Evolutionary conservation across 1,140 invertebrate species (phyloP), one percentile per base, ranked within the genome.

Genomic region (Latrodectus geometricus): DNA sequence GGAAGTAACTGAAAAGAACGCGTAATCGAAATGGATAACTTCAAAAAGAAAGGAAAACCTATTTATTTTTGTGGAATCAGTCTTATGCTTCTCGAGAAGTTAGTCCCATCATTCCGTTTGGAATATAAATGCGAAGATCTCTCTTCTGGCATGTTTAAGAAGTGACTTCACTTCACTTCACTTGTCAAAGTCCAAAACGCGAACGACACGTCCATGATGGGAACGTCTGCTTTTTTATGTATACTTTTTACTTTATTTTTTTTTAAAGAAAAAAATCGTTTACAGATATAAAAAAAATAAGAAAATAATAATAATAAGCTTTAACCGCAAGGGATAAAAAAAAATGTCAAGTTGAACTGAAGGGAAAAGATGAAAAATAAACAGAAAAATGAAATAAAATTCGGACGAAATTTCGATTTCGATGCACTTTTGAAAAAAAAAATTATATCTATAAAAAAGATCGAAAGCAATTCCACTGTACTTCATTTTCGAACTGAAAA

Each of bases 401-500:
- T n/a, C 12, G 50, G 8, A 49, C n/a, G 35, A 49, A 56, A 56
- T 50, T n/a, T 61, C 50, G 17, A 73, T 73, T 73, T 73, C 14
- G 48, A 49, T 21, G 70, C 48, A 23, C 12, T 15, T 15, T 14
- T 48, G 35, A 73, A 23, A 23, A n/a, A 23, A 73, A 23, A 50
- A 73, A 73, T 35, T 35, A 35, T 35, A 35, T 35, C 35, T 35
- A 35, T 35, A 73, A 48, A 49, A 9, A 23, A 50, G 70, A 74
- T 83, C 74, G 80, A 83, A 83, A 83, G 20, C 80, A 74, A 83
- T 83, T 83, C 80, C 80, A 35, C 50, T 56, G 35, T 66, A 50
- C 80, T 65, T 74, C 48, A 61, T 14, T 61, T 61, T 61, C 11
- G 54, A 8, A 61, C 35, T 14, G 54, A 8, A 61, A 61, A 61